Evolutionary conservation across 2,888 invertebrate genomes (phyloP), one percentile per base, ranked within the genome.

Genomic region (Temnothorax ravouxi): DNA sequence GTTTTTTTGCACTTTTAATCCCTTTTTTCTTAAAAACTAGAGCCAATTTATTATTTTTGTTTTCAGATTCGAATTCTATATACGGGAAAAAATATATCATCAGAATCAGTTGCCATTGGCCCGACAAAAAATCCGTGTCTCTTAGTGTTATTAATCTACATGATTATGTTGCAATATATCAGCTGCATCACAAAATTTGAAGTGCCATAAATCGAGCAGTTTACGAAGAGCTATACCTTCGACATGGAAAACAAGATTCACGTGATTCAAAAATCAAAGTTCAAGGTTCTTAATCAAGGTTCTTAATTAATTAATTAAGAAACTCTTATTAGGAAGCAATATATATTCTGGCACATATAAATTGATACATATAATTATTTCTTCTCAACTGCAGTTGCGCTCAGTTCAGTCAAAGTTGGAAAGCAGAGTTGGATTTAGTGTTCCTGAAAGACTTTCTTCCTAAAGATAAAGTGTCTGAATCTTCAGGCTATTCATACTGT

Each of bases 161-260:
- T 41, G 56, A 67, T 44, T 77, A 67, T 69, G 21, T n/a, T 18
- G 29, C 21, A n/a, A 41, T 41, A 21, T 62, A 50, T 72, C 50
- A 72, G 47, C 80, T 61, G 61, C 44, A 64, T 64, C 64, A 29
- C 56, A 75, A 64, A 62, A 47, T 64, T 64, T 21, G 25, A 4
- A 47, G 52, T n/a, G 15, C 54, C 44, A 56, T 66, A 82, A 82
- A 82, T 13, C 44, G 4, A 4, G 64, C 47, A 66, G 66, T 82
- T 66, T 82, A 66, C 47, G 56, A 82, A 76, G 47, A 47, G 64
- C 13, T 61, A n/a, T n/a, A 29, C 9, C 29, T 13, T 25, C 38
- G 56, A 34, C 21, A 54, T 29, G 29, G 11, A 8, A 44, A 25
- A 41, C 21, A 38, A 38, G n/a, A 18, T 41, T 25, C 41, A 56